These are phyloP conservation scores for Leucosticte australis DNA, from an alignment of 2,113 vertebrate genomes.

Conservation along the genomic window DNA sequence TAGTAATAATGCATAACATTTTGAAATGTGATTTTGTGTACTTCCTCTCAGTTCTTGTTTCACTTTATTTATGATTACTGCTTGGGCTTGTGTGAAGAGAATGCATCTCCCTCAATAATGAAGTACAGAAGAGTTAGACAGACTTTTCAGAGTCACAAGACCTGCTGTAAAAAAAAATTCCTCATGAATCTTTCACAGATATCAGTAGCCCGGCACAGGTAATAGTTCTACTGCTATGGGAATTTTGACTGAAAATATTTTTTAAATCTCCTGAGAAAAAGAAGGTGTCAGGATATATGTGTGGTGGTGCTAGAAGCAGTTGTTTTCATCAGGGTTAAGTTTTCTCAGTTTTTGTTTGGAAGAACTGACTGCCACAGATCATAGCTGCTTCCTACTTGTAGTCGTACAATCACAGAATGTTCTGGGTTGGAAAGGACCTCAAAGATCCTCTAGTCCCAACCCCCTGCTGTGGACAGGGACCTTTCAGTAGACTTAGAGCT, in stretches of 20 bases:
- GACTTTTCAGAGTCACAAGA: conserved; percentile 60
- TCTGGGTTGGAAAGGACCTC: not conserved
- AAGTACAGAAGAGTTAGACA: conserved; percentile 40
- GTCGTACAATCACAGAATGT: not conserved
- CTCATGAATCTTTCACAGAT: conserved; percentile 45
- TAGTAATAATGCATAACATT: conserved; percentile 62
- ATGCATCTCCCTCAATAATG: conserved; percentile 77
- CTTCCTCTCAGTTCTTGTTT: conserved; percentile 67
- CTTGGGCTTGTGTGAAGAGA: conserved; percentile 73
- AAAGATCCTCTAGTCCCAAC: not conserved
- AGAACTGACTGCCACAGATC: not conserved
- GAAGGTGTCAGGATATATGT: not conserved
- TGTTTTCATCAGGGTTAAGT: not conserved
- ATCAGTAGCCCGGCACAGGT: conserved; percentile 19
- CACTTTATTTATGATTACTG: conserved; percentile 72
- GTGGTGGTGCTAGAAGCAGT: not conserved
- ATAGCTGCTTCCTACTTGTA: not conserved
- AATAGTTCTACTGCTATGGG: conserved; percentile 19
- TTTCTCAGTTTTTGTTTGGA: not conserved
- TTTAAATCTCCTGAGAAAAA: conserved; percentile 2
- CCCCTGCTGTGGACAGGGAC: not conserved
- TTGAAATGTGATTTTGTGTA: conserved; percentile 67
- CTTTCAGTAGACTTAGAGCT: not conserved
- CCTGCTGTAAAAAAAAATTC: conserved; percentile 58
- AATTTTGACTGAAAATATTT: conserved; percentile 34